phyloP scores from a whole-genome alignment of 2,113 vertebrate genomes.

The Hystrix brachyura region DNA sequence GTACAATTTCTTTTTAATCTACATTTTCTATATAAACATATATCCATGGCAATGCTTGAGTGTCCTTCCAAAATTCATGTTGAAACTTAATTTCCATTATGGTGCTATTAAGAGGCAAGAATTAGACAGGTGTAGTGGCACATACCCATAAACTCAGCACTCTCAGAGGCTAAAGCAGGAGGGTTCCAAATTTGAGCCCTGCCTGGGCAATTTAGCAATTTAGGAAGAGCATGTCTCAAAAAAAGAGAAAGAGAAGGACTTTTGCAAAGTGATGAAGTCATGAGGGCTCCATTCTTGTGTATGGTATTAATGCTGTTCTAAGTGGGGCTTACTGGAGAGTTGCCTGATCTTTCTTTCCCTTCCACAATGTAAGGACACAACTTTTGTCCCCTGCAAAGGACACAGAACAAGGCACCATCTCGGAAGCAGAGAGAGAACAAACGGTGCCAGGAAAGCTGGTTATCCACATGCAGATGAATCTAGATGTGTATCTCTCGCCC shows the following conservation, averaged over 20 bases:
- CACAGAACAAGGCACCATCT: neutral
- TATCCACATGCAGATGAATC: neutral
- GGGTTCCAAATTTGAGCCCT: neutral
- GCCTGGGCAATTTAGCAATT: neutral
- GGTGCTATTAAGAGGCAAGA: neutral
- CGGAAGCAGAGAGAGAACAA: neutral
- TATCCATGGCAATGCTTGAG: neutral
- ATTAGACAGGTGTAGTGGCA: neutral
- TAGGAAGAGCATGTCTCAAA: neutral
- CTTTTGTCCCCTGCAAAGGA: neutral
- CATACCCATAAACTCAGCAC: neutral
- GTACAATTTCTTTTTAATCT: slow-evolving; percentile 40
- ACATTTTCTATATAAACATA: slow-evolving; percentile 42
- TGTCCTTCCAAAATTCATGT: neutral
- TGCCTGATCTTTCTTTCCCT: neutral
- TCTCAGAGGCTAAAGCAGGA: neutral
- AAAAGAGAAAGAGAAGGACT: neutral
- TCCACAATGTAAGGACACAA: neutral
- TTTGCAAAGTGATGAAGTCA: neutral
- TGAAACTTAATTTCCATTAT: neutral
- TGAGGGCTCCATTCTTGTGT: neutral
- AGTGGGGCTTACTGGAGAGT: neutral
- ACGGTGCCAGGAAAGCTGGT: neutral
- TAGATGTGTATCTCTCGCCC: neutral
- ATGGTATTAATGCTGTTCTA: neutral